Evolutionary conservation across 2,797 vertebrate genomes (phyloP).

Genomic region (Huso huso): DNA sequence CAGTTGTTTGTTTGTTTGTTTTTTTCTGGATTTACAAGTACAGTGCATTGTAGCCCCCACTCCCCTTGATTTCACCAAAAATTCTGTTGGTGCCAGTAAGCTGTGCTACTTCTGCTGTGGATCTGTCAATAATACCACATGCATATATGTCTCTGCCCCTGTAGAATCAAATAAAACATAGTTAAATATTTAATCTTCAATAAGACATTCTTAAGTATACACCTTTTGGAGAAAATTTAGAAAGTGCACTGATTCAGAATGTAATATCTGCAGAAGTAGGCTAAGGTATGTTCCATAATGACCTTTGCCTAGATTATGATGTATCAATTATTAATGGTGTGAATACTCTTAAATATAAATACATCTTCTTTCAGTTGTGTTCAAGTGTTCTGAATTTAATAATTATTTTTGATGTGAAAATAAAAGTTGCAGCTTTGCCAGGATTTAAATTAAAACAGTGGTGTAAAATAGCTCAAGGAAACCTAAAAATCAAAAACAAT

Average conservation of each 20-base stretch:
- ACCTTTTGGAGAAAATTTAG: constrained; percentile 16
- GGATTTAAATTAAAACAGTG: too few species aligned
- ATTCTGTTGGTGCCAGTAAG: too few species aligned
- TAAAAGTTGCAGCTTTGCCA: too few species aligned
- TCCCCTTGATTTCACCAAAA: too few species aligned
- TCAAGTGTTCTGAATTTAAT: background rate
- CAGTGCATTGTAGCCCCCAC: too few species aligned
- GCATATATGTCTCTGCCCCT: constrained; percentile 9
- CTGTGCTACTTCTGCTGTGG: too few species aligned
- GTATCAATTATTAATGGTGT: constrained; percentile 33
- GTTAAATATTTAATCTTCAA: constrained; percentile 43
- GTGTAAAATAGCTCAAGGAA: too few species aligned
- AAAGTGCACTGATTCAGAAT: constrained; percentile 20
- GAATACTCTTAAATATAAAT: constrained; percentile 16
- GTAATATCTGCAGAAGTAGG: constrained; percentile 27
- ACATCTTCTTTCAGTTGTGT: constrained; percentile 13
- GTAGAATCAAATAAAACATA: constrained; percentile 25
- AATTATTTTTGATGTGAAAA: constrained; percentile 3
- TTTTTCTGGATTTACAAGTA: too few species aligned
- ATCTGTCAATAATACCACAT: background rate
- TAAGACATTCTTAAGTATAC: constrained; percentile 26
- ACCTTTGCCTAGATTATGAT: constrained; percentile 27
- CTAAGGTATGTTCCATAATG: background rate
- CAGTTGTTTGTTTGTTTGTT: too few species aligned
- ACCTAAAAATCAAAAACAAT: too few species aligned